Evolutionary conservation across 2,113 vertebrate species (phyloP).

Genomic region (Balaeniceps rex): DNA sequence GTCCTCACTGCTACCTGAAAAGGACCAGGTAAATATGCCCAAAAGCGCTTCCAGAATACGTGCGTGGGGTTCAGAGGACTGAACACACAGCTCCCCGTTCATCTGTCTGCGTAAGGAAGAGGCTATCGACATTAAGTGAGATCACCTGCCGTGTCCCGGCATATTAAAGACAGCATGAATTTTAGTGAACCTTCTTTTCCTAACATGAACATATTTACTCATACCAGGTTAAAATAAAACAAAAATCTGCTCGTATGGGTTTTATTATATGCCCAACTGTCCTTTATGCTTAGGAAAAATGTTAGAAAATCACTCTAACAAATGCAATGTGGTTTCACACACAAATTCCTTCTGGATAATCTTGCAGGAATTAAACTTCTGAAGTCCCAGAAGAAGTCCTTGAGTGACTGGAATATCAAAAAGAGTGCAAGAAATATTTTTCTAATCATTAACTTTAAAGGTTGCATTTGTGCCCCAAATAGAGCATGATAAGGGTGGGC

Average conservation of each 20-base stretch:
- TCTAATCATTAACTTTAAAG: no score
- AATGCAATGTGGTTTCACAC: background rate
- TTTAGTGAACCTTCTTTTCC: background rate
- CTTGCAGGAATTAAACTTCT: background rate
- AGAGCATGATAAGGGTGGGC: background rate
- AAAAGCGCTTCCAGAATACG: fast-evolving
- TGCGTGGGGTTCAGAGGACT: background rate
- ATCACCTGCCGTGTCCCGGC: background rate
- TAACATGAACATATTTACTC: background rate
- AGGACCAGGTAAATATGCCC: background rate
- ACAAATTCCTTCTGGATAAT: background rate
- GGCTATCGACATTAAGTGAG: fast-evolving
- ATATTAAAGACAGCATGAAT: background rate
- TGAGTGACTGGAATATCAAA: background rate
- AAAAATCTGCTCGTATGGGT: background rate
- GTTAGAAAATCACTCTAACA: background rate
- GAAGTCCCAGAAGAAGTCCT: background rate
- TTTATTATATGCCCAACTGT: background rate
- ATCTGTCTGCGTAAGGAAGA: background rate
- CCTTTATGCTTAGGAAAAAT: background rate
- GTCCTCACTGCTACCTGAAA: background rate
- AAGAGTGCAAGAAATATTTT: background rate
- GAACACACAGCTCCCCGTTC: background rate
- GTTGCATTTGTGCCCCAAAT: fast-evolving
- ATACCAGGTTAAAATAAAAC: background rate